Base-by-base conservation (phyloP, 2,888 invertebrate genomes). In the Eulithis prunata region DNA sequence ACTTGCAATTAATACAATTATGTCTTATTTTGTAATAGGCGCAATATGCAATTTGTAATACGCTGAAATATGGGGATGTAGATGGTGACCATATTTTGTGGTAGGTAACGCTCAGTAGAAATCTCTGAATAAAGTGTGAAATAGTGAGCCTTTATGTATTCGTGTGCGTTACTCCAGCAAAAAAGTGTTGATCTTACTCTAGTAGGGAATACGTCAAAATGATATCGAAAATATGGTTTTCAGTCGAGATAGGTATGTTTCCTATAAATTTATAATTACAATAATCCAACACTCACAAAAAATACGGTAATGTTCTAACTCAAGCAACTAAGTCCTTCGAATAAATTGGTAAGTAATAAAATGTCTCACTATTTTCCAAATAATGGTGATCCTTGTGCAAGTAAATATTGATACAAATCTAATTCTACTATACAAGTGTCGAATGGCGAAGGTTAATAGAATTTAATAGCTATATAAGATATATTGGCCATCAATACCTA, bases 391-490 rank as follows among this genome's bases (percentile, higher is more conserved):
- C 58, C 57, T 58, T 60, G 21, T 55, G 57, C 67, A 69, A 56
- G 63, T 68, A 70, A 71, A 70, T 64, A 71, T 68, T 68, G 56
- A 62, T 64, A 61, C 64, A 62, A 60, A 58, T 66, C 57, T 59
- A 52, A 61, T 57, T 63, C 53, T 32, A 63, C 57, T 49, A 69
- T 62, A 72, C 54, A 38, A 57, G 68, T 64, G 36, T 51, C 60
- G 55, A 66, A 57, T 69, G 60, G 43, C 36, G 77, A 82, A 83
- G 83, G 81, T 75, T 79, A 76, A 71, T 70, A 65, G 61, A 72
- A 70, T 75, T 76, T 72, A 73, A 77, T 77, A 62, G 71, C 61
- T 73, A 73, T 61, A 74, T 76, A 80, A 80, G 80, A 83, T 78
- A 79, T 78, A 79, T 79, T 70, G 21, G 69, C 75, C 59, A 56